Base-by-base conservation (phyloP, 2,797 vertebrate genomes). In the Schizopygopsis malacanthus region DNA sequence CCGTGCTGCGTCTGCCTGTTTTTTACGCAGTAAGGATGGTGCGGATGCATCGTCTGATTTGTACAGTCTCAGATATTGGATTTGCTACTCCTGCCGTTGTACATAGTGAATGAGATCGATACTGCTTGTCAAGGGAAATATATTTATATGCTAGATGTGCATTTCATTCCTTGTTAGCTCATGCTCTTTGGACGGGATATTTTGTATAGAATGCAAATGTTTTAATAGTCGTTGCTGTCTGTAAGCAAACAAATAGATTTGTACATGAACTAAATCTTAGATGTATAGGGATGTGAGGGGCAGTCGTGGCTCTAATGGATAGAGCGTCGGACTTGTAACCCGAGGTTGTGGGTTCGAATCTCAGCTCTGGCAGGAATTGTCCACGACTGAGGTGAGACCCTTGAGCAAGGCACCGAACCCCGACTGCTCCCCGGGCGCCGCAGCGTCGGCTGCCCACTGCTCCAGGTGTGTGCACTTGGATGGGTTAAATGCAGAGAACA, bases 181-280 rank as follows among this genome's bases (percentile, higher is more conserved):
- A 79, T 47, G 71, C 80, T 79, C 73, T 88, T 87, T 90, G 50
- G 18, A 76, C 67, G 28, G 61, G 47, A 80, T 61, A 56, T 92
- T 93, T 91, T 90, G 92, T 92, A 92, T 91, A 87, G 87, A 92
- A 90, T 95, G 93, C 93, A 91, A 92, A 93, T 88, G 91, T 88
- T 92, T 88, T 90, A 88, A 87, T 84, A 81, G 85, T 77, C 43
- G 71, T 91, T 88, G 73, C 83, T 90, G 91, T 88, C 86, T 90
- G 85, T 86, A 91, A 88, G 83, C 77, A 6, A 84, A 88, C 83
- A 83, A 87, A 78, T 45, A 88, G 85, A 79, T 93, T 90, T 94
- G 92, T 94, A 92, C 85, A 91, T 79, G 79, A 85, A 85, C 50
- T 80, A 43, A 88, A 20, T 56, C 87, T 84, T 86, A 69, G 47